Evolutionary conservation across 2,797 vertebrate genomes (phyloP).

Genomic region (Tragelaphus eurycerus): DNA sequence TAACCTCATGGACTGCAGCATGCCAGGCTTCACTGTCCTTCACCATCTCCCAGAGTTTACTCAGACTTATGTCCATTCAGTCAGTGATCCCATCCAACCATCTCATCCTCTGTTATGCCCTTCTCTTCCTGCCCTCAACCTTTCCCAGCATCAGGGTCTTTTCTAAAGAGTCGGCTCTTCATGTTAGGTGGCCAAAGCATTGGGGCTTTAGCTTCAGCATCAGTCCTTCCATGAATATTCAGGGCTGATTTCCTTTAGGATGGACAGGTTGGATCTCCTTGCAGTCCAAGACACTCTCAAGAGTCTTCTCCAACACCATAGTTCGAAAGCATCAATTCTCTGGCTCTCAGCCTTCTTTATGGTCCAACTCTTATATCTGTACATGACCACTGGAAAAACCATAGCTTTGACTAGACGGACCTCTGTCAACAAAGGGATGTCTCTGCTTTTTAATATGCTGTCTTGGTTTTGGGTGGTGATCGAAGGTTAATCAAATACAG

Average conservation of each 20-base stretch:
- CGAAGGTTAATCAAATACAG: background rate
- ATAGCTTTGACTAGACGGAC: background rate
- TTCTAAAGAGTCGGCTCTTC: rapidly evolving
- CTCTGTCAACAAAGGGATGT: background rate
- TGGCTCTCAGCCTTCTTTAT: background rate
- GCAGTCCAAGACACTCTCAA: background rate
- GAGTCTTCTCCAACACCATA: background rate
- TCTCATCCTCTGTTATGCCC: background rate
- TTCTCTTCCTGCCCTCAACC: background rate
- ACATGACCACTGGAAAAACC: background rate
- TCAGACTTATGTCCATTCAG: background rate
- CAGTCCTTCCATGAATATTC: background rate
- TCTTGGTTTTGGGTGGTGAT: background rate
- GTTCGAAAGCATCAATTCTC: background rate
- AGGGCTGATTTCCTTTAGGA: background rate
- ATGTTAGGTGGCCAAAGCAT: background rate
- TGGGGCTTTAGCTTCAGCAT: background rate
- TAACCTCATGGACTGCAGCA: background rate
- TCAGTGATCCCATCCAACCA: background rate
- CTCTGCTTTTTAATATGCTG: background rate
- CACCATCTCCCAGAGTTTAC: background rate
- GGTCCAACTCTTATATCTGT: background rate
- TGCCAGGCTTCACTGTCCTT: background rate
- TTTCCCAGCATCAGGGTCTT: background rate
- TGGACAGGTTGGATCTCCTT: background rate